A percentile compares a stretch with the other conserved stretches of the same genome.
Conservation (phyloP, 2,113 vertebrate genomes). For the Dermatemys mawii region DNA sequence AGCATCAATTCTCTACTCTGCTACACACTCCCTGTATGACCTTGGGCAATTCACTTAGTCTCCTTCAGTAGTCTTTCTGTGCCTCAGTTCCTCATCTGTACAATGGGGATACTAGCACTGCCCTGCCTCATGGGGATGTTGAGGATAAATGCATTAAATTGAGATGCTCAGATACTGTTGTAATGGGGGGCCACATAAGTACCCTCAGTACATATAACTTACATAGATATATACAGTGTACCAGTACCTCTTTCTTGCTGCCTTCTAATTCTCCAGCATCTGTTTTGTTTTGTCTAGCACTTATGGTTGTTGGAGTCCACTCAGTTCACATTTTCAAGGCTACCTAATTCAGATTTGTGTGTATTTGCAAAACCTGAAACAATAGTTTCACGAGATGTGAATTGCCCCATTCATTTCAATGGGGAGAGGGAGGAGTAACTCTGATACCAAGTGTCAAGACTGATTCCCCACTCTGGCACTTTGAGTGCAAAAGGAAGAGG, state of each 20-base stretch:
- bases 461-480: no score
- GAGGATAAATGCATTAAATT: not conserved
- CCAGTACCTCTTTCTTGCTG: not conserved
- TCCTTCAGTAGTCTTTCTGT: not conserved
- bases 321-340: not conserved
- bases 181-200: not conserved
- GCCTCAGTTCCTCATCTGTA: not conserved
- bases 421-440: not conserved
- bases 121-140: not conserved
- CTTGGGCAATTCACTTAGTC: not conserved
- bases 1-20: not conserved
- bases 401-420: not conserved
- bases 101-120: not conserved
- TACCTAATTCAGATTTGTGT: not conserved
- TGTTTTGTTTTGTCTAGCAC: not conserved
- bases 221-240: no score
- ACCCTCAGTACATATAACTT: not conserved
- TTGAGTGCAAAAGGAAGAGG: no score
- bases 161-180: not conserved
- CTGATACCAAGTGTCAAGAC: not conserved
- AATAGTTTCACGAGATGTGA: accelerated
- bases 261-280: not conserved
- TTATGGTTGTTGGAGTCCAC: not conserved
- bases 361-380: accelerated
- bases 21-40: not conserved